phyloP scores from a whole-genome alignment of 1,140 invertebrate species.

The Dinoponera quadriceps region DNA sequence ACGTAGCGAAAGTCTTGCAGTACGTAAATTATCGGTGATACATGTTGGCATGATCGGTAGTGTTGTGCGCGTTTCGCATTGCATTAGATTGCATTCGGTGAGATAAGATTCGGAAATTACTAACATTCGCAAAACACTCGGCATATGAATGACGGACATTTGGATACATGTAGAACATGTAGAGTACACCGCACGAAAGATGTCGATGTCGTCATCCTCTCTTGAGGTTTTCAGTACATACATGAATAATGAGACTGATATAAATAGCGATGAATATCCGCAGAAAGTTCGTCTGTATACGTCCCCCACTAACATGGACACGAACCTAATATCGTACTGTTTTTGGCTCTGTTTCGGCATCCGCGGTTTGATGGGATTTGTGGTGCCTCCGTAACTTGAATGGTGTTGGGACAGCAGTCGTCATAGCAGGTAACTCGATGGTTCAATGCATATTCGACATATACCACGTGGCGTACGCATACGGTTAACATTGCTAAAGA shows the following conservation, averaged over 20 bases:
- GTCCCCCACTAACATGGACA: conserved; percentile 78
- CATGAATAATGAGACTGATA: background rate
- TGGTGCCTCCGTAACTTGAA: conserved; percentile 81
- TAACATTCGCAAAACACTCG: background rate
- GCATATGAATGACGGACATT: background rate
- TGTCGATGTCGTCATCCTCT: background rate
- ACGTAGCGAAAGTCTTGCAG: background rate
- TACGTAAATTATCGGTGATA: background rate
- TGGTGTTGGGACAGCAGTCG: conserved; percentile 85
- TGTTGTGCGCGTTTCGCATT: background rate
- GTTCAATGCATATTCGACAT: conserved; percentile 62
- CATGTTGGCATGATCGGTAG: background rate
- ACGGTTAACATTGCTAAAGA: conserved; percentile 24
- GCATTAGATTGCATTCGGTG: background rate
- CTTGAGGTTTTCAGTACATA: background rate
- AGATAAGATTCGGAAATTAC: background rate
- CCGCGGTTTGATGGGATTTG: conserved; percentile 81
- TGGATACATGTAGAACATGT: background rate
- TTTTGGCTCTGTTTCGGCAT: conserved; percentile 83
- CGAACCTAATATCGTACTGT: conserved; percentile 80
- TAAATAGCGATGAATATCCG: background rate
- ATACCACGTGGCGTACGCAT: conserved; percentile 34
- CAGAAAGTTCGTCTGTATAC: conserved; percentile 57
- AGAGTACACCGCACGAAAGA: background rate
- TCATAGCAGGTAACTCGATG: conserved; percentile 83